Base-by-base conservation (phyloP, 2,888 invertebrate species). In the Philereme transversata region DNA sequence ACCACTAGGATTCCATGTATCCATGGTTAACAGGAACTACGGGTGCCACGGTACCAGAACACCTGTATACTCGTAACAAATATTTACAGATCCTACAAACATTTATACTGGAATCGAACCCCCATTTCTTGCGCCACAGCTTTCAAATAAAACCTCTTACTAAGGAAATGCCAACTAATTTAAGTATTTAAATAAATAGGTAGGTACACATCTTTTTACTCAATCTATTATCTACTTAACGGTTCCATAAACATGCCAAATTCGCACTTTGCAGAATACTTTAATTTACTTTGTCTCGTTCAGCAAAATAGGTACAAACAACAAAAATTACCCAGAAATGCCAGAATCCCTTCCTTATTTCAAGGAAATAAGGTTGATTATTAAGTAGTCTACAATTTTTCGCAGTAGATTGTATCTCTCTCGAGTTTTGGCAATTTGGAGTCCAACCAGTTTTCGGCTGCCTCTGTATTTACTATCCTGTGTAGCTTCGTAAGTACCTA, bases 401-500 rank as follows among this genome's bases (percentile, higher is more conserved):
- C 47, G 44, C 44, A 55, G 48, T 52, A 62, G 62, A 66, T 66
- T 52, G 43, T 59, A 66, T 64, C 51, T 66, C 60, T 57, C 60
- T 49, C 7, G 62, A 52, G 64, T 61, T 68, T 60, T 59, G 44
- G 59, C 57, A 64, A 60, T 47, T 64, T 61, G 60, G 60, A 57
- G 55, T 55, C 46, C 36, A 64, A 66, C 68, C 68, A 57, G 66
- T 65, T 68, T 64, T 66, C 38, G 49, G 53, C 55, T 60, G 49
- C 57, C 59, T 51, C 55, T 51, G 55, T 56, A 65, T 59, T 62
- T 56, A 55, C 43, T 60, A 60, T 56, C 54, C 43, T 48, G 54
- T 59, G 46, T 53, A 58, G 56, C 48, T 47, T 47, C 43, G 51
- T 62, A 57, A 59, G 59, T 56, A 49, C 57, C 22, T 62, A 51